These are phyloP conservation scores for Hydrolagus affinis DNA, from an alignment of 2,113 vertebrate species.

Conservation along the genomic window DNA sequence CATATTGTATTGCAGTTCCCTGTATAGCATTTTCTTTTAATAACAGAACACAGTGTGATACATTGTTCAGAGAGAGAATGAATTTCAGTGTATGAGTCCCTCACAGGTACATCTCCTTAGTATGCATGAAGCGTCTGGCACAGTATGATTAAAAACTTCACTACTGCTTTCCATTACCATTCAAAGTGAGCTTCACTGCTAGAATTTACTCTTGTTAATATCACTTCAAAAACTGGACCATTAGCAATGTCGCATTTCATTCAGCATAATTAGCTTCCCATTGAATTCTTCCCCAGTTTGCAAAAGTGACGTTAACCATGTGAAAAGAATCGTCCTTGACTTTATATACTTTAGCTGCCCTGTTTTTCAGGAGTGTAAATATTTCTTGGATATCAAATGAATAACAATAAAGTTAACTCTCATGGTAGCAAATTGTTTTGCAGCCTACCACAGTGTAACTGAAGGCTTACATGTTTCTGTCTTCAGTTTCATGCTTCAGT, in stretches of 20 bases:
- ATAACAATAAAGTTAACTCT: not conserved
- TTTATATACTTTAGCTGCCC: no score
- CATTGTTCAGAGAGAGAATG: not conserved
- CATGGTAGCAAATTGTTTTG: not conserved
- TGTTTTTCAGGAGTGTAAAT: no score
- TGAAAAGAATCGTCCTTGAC: slow-evolving; percentile 8
- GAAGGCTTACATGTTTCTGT: not conserved
- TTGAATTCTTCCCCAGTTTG: slow-evolving; percentile 11
- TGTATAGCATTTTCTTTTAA: not conserved
- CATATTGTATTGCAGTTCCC: not conserved
- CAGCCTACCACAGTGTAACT: not conserved
- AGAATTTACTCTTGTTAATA: slow-evolving; percentile 4
- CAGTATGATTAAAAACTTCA: not conserved
- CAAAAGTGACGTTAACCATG: slow-evolving; percentile 18
- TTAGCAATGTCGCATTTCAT: slow-evolving; percentile 22
- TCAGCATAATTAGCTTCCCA: slow-evolving; percentile 23
- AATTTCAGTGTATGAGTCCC: not conserved
- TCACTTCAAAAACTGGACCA: slow-evolving; percentile 12
- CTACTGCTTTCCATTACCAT: not conserved
- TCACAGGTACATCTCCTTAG: not conserved
- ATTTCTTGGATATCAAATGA: no score
- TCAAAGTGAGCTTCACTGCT: slow-evolving; percentile 13
- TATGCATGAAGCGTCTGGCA: not conserved
- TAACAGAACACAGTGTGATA: no score
- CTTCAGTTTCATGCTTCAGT: not conserved